phyloP scores from a whole-genome alignment of 1,140 invertebrate species.

The Drosophila dunni region DNA sequence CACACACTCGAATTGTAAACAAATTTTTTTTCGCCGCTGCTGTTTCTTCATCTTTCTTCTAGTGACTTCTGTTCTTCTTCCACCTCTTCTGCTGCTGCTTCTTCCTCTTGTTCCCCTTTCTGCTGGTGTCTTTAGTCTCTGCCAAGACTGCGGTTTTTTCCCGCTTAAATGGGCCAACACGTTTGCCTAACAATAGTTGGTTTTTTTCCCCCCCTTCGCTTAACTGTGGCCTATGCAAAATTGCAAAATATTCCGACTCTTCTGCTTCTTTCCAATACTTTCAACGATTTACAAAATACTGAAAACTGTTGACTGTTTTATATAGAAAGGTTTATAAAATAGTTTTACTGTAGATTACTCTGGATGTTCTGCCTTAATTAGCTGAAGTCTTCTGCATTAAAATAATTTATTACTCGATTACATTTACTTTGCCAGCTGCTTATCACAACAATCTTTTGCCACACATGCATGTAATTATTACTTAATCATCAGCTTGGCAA shows the following conservation, averaged over 20 bases:
- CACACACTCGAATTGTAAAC: conserved; percentile 57
- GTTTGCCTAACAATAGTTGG: conserved; percentile 15
- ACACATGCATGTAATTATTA: conserved; percentile 1
- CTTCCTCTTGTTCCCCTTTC: background rate
- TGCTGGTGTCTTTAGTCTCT: background rate
- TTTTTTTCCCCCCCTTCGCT: background rate
- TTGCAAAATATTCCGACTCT: background rate
- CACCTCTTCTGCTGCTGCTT: background rate
- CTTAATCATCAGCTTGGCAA: conserved; percentile 3
- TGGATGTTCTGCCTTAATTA: too few species aligned
- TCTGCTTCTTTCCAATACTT: background rate
- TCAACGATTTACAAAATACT: conserved; percentile 1
- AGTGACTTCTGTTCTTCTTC: background rate
- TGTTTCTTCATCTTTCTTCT: background rate
- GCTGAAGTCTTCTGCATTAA: background rate
- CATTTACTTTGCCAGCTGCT: too few species aligned
- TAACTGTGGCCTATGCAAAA: conserved; percentile 6
- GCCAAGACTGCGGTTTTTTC: conserved; percentile 11
- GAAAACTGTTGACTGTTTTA: conserved; percentile 1
- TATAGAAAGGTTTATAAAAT: too few species aligned
- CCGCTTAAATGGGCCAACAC: conserved; percentile 21
- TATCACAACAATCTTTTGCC: background rate
- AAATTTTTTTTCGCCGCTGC: conserved; percentile 18
- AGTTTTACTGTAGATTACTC: background rate
- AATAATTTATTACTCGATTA: background rate